Evolutionary conservation across 2,797 vertebrate genomes (phyloP).

Genomic region (Hyperoplus lanceolatus): DNA sequence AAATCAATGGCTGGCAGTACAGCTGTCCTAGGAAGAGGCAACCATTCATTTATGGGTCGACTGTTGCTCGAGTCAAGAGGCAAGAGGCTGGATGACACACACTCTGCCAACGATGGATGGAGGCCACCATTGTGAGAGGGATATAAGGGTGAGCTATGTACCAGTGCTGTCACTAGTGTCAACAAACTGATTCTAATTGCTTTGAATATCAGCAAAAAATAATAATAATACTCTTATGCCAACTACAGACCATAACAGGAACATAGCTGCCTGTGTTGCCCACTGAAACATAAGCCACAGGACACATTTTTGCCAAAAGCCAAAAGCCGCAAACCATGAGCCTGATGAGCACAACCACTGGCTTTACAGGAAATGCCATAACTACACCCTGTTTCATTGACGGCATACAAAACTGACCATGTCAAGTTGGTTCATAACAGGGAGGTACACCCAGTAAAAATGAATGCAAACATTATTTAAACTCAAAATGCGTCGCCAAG

Average conservation of each 20-base stretch:
- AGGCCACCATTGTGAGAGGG: constrained; percentile 17
- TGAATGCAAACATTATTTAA: background rate
- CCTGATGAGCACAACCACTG: constrained; percentile 53
- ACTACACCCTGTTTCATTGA: constrained; percentile 57
- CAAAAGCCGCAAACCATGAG: constrained; percentile 56
- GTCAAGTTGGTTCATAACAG: constrained; percentile 36
- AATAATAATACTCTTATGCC: background rate
- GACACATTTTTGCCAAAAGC: constrained; percentile 32
- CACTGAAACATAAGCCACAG: constrained; percentile 38
- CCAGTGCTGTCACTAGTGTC: background rate
- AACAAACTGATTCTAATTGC: constrained; percentile 11
- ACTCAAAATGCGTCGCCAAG: background rate
- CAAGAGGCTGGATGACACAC: constrained; percentile 16
- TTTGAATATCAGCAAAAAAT: constrained; percentile 38
- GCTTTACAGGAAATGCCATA: constrained; percentile 56
- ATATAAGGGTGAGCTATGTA: constrained; percentile 13
- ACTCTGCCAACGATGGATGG: constrained; percentile 25
- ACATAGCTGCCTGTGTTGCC: constrained; percentile 31
- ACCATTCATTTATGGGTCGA: constrained; percentile 66
- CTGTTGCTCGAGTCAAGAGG: constrained; percentile 55
- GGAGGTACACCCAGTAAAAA: background rate
- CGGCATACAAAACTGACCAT: constrained; percentile 37
- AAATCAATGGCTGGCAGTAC: constrained; percentile 54
- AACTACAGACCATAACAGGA: constrained; percentile 32
- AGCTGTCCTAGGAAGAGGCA: constrained; percentile 67